Evolutionary conservation across 92 coral and sea anemone species (phyloP).

Genomic region (Epizoanthus ramosus): DNA sequence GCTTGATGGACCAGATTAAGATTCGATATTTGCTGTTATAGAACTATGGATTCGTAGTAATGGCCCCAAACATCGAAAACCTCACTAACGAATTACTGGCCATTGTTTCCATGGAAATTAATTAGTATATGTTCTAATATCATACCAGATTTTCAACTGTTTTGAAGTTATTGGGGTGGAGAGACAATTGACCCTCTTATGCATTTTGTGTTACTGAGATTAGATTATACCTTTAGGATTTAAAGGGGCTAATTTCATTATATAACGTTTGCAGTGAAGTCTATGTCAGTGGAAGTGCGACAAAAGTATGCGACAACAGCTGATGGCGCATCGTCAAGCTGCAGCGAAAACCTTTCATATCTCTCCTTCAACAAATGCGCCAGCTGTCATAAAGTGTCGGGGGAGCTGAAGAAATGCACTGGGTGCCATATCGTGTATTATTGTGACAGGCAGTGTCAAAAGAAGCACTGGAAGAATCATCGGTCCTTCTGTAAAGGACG

Average conservation of each 20-base stretch:
- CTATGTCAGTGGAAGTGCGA: background rate
- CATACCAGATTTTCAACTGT: too few species aligned
- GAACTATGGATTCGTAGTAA: too few species aligned
- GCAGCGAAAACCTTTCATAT: background rate
- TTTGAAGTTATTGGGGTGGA: too few species aligned
- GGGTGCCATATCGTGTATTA: constrained; percentile 10
- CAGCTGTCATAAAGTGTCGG: constrained; percentile 11
- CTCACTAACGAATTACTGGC: too few species aligned
- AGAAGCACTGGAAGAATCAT: constrained; percentile 2
- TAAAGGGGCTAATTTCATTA: too few species aligned
- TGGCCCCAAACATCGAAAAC: too few species aligned
- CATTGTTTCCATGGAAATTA: background rate
- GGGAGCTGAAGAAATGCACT: background rate
- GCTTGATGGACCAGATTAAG: too few species aligned
- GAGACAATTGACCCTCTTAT: too few species aligned
- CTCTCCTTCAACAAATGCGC: background rate
- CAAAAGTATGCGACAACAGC: background rate
- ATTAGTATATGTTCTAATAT: too few species aligned
- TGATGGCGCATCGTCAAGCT: background rate
- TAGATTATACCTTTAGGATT: too few species aligned
- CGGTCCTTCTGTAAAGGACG: background rate
- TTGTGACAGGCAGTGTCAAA: constrained; percentile 11
- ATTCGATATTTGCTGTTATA: too few species aligned
- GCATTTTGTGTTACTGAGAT: too few species aligned
- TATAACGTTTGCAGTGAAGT: background rate